Conservation (phyloP, 2,797 vertebrate genomes). For the Poliocrania exsul region DNA sequence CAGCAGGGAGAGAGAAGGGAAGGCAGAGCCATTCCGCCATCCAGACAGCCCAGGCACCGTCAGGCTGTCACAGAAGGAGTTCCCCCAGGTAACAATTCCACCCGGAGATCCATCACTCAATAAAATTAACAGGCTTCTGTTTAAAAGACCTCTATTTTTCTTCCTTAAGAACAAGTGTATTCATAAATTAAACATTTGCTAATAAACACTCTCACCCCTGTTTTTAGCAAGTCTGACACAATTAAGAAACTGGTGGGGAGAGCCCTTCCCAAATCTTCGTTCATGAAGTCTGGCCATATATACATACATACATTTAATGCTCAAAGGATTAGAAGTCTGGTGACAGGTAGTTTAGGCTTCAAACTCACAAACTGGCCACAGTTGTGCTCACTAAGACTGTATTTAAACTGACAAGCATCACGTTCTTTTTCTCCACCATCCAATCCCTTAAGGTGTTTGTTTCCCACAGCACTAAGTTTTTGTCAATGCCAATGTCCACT, state of each 20-base stretch:
- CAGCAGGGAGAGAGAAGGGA: neutral
- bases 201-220: neutral
- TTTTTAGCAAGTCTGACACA: neutral
- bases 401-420: neutral
- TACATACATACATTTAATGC: neutral
- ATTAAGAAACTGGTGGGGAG: neutral
- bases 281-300: no score
- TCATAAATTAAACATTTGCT: constrained; percentile 17
- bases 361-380: neutral
- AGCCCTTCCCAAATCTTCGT: no score
- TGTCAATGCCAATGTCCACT: neutral
- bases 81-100: neutral
- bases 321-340: neutral
- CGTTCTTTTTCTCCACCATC: neutral
- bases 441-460: neutral
- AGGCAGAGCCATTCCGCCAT: neutral
- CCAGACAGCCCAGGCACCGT: neutral
- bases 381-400: rapidly evolving
- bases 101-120: neutral
- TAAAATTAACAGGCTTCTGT: neutral
- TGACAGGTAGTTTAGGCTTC: neutral
- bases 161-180: neutral
- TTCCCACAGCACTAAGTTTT: neutral
- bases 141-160: neutral
- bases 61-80: neutral